Percentiles rank a stretch among this genome's conserved stretches.
phyloP scores from a whole-genome alignment of 2,113 vertebrate species.

The Archocentrus centrarchus region DNA sequence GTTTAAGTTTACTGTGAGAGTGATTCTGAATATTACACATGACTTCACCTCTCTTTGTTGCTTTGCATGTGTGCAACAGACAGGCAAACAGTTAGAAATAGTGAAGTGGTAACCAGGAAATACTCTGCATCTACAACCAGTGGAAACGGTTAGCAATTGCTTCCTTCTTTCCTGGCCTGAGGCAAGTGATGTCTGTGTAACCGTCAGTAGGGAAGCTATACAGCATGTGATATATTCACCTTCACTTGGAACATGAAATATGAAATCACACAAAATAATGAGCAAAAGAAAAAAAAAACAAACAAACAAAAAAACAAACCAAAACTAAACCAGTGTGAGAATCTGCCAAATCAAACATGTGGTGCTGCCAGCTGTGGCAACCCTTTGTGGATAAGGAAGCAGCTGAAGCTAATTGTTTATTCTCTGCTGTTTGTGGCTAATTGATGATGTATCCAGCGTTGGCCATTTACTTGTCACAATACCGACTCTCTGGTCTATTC shows the following conservation, averaged over 20 bases:
- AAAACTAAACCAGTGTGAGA: background rate
- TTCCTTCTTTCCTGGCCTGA: constrained; percentile 65
- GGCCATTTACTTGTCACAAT: background rate
- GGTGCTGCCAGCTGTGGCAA: background rate
- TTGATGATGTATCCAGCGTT: background rate
- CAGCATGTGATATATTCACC: background rate
- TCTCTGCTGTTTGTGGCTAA: background rate
- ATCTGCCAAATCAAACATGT: background rate
- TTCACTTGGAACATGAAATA: background rate
- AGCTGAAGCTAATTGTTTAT: background rate
- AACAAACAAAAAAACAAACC: background rate
- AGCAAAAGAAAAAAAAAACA: background rate
- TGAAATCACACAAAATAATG: background rate
- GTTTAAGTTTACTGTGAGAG: background rate
- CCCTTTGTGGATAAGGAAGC: background rate
- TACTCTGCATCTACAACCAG: constrained; percentile 24
- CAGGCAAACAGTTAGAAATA: constrained; percentile 74
- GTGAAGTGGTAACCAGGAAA: constrained; percentile 75
- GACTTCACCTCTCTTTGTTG: constrained; percentile 8
- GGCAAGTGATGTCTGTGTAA: constrained; percentile 29
- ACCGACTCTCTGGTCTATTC: background rate
- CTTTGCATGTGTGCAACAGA: constrained; percentile 54
- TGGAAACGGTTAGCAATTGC: constrained; percentile 46
- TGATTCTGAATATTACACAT: background rate
- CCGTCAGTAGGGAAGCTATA: constrained; percentile 20